Percentiles rank a stretch among this genome's conserved stretches.
These are phyloP conservation scores for Patella ulyssiponensis DNA, from an alignment of 2,888 invertebrate genomes.

Conservation along the genomic window DNA sequence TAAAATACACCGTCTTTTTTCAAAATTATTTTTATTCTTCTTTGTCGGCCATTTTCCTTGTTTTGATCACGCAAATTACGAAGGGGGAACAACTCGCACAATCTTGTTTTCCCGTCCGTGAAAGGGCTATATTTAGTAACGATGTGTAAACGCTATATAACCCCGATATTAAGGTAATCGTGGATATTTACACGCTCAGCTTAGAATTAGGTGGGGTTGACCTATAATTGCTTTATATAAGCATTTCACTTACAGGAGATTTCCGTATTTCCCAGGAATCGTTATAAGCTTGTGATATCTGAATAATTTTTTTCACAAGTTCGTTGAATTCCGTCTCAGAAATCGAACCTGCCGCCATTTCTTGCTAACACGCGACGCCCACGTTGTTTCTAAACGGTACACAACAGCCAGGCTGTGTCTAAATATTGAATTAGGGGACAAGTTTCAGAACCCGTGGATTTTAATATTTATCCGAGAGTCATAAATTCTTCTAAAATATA, in stretches of 20 bases:
- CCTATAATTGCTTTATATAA: neutral
- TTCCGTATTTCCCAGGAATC: conserved; percentile 46
- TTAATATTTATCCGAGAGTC: too few relatives aligned
- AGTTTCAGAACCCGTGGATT: too few relatives aligned
- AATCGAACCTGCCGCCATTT: conserved; percentile 62
- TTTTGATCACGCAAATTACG: neutral
- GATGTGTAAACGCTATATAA: too few relatives aligned
- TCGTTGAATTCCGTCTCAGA: conserved; percentile 73
- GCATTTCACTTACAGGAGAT: conserved; percentile 25
- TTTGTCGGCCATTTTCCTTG: too few relatives aligned
- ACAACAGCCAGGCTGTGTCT: conserved; percentile 42
- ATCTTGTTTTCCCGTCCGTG: neutral
- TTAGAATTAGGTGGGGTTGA: too few relatives aligned
- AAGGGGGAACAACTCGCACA: neutral
- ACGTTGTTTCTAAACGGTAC: conserved; percentile 47
- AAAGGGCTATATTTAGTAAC: too few relatives aligned
- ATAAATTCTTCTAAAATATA: too few relatives aligned
- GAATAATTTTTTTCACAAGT: conserved; percentile 68
- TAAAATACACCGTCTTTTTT: too few relatives aligned
- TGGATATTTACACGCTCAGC: too few relatives aligned
- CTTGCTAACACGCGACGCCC: conserved; percentile 25
- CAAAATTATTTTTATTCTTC: too few relatives aligned
- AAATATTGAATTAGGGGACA: conserved; percentile 13
- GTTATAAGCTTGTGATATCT: conserved; percentile 58
- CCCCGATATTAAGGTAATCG: too few relatives aligned